Base-by-base conservation (phyloP, 2,113 vertebrate species). In the Eulacestoma nigropectus region DNA sequence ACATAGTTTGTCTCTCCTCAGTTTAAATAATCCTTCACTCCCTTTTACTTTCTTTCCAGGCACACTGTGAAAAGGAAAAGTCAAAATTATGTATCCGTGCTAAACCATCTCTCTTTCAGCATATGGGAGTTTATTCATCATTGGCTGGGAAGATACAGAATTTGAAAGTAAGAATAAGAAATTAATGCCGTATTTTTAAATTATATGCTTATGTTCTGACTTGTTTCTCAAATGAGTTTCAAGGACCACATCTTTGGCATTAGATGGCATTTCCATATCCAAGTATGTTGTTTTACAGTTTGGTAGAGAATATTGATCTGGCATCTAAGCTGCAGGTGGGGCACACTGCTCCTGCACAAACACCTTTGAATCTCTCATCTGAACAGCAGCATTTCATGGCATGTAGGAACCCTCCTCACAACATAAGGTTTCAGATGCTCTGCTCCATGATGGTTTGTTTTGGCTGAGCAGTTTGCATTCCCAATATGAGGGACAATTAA, bases 41-140 rank as follows among this genome's bases (percentile, higher is more conserved):
- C 8, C 16, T 84, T 84, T 75, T 84, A 13, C 88, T 84, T 93
- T 94, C 78, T 91, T 94, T 89, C 20, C 87, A 98, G 98, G 50
- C 20, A 68, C 73, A 97, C 33, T 98, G 98, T 92, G 75, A 89
- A 44, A 65, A 64, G 11, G 96, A 96, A 77, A 98, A 98, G 81
- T 95, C 90, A 21, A 90, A 95, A 70, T 47, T 97, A 39, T 95
- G 97, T n/a, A 87, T 98, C 80, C 95, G 68, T 72, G 98, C 98
- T 87, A 98, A 96, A 33, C 98, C 98, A n/a, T 98, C 98, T 70
- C 97, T 98, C 41, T 98, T 98, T 78, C 98, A 98, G 90, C 98
- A 98, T 10, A 87, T 98, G 89, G 98, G 98, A 68, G 62, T 67
- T 79, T 49, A 97, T 50, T 98, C 98, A 20, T 98, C 98, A 4